Evolutionary conservation across 2,888 invertebrate genomes (phyloP).

Genomic region (Ophion slaviceki): DNA sequence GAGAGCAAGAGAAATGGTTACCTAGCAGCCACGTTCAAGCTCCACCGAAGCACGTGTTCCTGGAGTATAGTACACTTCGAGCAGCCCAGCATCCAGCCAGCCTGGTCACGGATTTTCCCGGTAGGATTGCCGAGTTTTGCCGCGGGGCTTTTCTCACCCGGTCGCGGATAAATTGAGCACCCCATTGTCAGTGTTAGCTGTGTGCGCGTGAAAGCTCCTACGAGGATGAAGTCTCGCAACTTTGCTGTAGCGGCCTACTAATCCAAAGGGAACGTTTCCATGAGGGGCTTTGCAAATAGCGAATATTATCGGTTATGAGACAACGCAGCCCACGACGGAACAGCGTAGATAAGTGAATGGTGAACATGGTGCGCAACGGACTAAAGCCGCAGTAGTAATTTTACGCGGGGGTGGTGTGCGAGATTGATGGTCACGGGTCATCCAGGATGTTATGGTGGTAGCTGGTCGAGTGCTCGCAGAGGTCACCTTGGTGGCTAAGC

Average conservation of each 20-base stretch:
- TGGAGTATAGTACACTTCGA: conserved; percentile 26
- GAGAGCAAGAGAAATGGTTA: conserved; percentile 1
- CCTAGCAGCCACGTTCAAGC: not conserved
- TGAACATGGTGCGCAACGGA: not conserved
- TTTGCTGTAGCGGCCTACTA: not conserved
- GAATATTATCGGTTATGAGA: conserved; percentile 75
- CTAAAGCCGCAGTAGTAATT: not conserved
- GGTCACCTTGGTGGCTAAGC: conserved; percentile 35
- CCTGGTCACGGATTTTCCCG: conserved; percentile 36
- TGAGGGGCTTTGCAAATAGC: conserved; percentile 74
- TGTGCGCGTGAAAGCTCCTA: not conserved
- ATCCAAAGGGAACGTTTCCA: conserved; percentile 71
- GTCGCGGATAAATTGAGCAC: conserved; percentile 2
- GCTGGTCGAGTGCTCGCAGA: not conserved
- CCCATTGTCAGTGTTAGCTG: not conserved
- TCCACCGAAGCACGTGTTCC: conserved; percentile 16
- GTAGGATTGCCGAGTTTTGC: conserved; percentile 20
- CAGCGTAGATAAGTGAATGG: too few species aligned
- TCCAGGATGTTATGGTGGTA: not conserved
- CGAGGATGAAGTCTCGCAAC: not conserved
- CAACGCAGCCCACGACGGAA: conserved; percentile 45
- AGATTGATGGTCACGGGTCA: not conserved
- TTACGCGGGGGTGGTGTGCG: not conserved
- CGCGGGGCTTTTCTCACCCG: conserved; percentile 1
- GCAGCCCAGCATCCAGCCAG: not conserved